Conservation (phyloP, 2,797 vertebrate genomes). For the Sylvia borin region DNA sequence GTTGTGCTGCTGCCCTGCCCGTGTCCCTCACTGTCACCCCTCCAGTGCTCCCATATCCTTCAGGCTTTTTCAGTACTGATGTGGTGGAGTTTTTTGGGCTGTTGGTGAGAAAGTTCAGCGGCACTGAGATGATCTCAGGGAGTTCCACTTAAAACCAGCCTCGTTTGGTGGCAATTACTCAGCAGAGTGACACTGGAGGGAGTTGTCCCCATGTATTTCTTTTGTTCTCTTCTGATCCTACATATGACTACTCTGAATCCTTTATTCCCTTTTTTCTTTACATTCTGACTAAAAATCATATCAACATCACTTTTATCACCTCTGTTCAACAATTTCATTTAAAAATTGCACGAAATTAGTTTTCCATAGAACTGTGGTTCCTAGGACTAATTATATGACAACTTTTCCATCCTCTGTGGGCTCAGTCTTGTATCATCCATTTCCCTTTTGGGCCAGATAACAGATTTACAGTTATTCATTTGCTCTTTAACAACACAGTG, state of each 20-base stretch:
- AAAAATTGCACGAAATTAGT: background rate
- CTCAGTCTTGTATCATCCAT: background rate
- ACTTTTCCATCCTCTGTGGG: background rate
- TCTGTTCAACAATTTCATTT: background rate
- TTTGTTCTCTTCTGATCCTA: background rate
- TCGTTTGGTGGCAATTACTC: background rate
- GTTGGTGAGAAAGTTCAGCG: background rate
- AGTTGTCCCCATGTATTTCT: background rate
- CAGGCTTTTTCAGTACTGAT: background rate
- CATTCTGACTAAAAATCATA: background rate
- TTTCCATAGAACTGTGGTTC: background rate
- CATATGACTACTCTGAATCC: background rate
- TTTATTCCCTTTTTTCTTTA: background rate
- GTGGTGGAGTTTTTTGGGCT: background rate
- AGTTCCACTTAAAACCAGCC: background rate
- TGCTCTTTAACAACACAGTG: background rate
- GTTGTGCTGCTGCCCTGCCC: background rate
- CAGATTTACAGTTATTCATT: constrained; percentile 51
- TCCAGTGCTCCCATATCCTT: accelerated
- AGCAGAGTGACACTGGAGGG: background rate
- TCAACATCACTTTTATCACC: background rate
- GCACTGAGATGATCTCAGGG: background rate
- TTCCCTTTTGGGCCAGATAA: constrained; percentile 44
- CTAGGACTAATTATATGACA: background rate
- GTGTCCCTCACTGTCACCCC: background rate